A percentile compares a stretch with the other conserved stretches of the same genome.
Conservation (phyloP, 2,888 invertebrate species). For the Drosophila nigricruria region DNA sequence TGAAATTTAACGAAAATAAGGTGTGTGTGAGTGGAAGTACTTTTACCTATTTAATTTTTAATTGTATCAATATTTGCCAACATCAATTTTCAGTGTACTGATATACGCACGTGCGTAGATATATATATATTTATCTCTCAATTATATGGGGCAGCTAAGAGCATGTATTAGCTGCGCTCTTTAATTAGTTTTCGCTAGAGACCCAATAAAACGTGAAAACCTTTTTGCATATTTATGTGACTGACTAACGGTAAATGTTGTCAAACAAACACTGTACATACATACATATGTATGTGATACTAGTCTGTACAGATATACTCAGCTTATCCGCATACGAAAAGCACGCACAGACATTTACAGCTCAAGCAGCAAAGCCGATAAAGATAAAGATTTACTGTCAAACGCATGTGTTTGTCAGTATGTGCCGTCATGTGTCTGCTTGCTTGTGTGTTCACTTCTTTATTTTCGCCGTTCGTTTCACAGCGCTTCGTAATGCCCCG, state of each 20-base stretch:
- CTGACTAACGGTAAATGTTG: conserved; percentile 35
- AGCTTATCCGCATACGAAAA: conserved; percentile 42
- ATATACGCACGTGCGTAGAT: conserved; percentile 8
- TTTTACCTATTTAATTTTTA: conserved; percentile 33
- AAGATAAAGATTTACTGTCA: conserved; percentile 65
- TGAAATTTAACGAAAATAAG: conserved; percentile 13
- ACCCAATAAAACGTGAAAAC: conserved; percentile 1
- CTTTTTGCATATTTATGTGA: conserved; percentile 27
- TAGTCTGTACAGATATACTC: conserved; percentile 17
- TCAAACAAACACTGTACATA: conserved; percentile 4
- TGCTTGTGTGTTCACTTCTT: conserved; percentile 15
- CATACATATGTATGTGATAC: neutral
- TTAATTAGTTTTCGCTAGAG: neutral
- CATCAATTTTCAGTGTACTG: conserved; percentile 31
- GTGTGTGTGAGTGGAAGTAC: conserved; percentile 5
- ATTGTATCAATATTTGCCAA: conserved; percentile 51
- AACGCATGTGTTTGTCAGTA: conserved; percentile 9
- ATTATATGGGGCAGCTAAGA: neutral
- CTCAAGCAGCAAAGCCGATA: conserved; percentile 61
- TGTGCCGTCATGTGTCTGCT: conserved; percentile 11
- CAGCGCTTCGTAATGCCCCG: conserved; percentile 40
- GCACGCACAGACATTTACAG: conserved; percentile 41
- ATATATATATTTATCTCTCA: neutral
- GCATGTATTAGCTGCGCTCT: conserved; percentile 1
- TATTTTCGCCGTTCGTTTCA: conserved; percentile 15